Base-by-base conservation (phyloP, 2,888 invertebrate species). In the Buathra laborator region DNA sequence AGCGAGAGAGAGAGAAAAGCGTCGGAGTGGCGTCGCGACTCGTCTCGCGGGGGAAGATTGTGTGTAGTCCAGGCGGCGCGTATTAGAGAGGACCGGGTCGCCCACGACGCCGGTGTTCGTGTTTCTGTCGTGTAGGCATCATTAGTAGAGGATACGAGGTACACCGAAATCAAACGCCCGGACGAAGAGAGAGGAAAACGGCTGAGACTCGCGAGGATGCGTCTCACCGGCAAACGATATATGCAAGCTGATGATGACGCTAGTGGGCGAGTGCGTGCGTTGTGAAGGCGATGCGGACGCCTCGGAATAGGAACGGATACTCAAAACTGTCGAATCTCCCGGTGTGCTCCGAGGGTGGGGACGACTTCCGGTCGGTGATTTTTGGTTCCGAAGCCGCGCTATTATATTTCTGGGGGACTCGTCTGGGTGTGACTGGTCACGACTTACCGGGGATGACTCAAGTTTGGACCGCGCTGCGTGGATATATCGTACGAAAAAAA, bases 111-210 rank as follows among this genome's bases (percentile, higher is more conserved):
- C 86, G 83, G 87, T 88, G 88, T 89, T 89, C 89, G 89, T 90
- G 91, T 90, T 90, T 84, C 90, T 89, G 90, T 91, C 90, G 88
- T 91, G 91, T 91, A 90, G 90, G 90, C 91, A 91, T 93, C 92
- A 93, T 94, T 93, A 93, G 93, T 88, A 85, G 84, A 85, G 87
- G 87, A 86, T 88, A 76, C 88, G 89, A 89, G 86, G 83, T 86
- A 87, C 89, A 90, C 87, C 87, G 89, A 90, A 92, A 91, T 92
- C 92, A 91, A 92, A 91, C 90, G 88, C 81, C 81, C 81, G 84
- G 84, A 86, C 87, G 37, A 9, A 37, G 37, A 37, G 84, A 83
- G 76, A 86, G 53, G 87, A 88, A 83, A 81, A 91, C 90, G 92
- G 92, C 90, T 90, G 91, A 91, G 88, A 90, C 84, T 70, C 77